Percentiles rank a stretch among this genome's conserved stretches.
phyloP scores from a whole-genome alignment of 2,888 invertebrate genomes.

The Epinotia ramella region DNA sequence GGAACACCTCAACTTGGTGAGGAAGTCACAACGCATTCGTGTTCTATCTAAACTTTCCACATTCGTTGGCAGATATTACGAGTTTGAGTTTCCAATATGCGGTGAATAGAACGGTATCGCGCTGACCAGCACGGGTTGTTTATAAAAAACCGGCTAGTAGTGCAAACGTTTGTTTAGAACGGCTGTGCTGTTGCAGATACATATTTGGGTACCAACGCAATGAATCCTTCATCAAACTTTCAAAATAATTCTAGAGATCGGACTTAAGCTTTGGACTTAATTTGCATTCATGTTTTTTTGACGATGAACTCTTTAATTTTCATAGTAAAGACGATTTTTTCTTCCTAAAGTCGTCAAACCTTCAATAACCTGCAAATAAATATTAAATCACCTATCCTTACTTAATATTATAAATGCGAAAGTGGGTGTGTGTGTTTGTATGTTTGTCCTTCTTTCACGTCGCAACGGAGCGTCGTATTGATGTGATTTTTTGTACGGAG shows the following conservation, averaged over 20 bases:
- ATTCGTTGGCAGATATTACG: conserved; percentile 29
- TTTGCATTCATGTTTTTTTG: not conserved
- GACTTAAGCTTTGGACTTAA: not conserved
- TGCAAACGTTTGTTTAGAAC: not conserved
- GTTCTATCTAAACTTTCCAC: conserved; percentile 35
- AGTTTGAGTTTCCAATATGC: conserved; percentile 14
- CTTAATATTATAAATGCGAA: too few species aligned
- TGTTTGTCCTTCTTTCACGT: too few species aligned
- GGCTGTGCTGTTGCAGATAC: not conserved
- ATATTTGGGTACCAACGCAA: not conserved
- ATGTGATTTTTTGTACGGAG: too few species aligned
- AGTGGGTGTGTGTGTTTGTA: too few species aligned
- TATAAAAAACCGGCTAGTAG: not conserved
- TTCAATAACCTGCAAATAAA: not conserved
- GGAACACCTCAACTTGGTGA: not conserved
- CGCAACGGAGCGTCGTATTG: too few species aligned
- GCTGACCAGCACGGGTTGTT: not conserved
- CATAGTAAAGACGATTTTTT: not conserved
- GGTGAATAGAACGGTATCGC: conserved; percentile 19
- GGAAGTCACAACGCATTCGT: conserved; percentile 9
- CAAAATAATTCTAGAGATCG: not conserved
- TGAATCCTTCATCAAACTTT: not conserved
- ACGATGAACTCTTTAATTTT: not conserved
- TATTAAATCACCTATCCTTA: not conserved
- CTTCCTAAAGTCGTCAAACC: not conserved